A percentile compares a stretch with the other conserved stretches of the same genome.
Conservation (phyloP, 2,113 vertebrate species). For the Mustela nigripes region DNA sequence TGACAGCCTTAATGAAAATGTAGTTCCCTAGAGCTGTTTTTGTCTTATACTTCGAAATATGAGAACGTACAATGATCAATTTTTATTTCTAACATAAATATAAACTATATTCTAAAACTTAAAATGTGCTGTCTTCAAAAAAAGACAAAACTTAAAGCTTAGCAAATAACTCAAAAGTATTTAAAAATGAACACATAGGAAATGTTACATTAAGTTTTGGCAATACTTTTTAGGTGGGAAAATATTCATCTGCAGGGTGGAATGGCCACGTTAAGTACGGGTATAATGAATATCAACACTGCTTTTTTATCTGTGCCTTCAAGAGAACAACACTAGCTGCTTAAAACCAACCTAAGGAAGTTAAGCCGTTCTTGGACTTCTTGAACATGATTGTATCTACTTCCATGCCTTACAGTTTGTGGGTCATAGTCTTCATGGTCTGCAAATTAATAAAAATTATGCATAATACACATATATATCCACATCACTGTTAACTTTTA, state of each 20-base stretch:
- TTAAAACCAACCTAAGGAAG: slow-evolving; percentile 94
- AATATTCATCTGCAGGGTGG: background rate
- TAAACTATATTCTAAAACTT: background rate
- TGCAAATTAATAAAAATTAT: slow-evolving; percentile 80
- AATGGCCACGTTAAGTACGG: background rate
- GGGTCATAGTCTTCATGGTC: slow-evolving; percentile 98
- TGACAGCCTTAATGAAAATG: background rate
- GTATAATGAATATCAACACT: background rate
- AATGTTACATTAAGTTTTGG: background rate
- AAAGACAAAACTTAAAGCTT: background rate
- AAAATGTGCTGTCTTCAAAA: background rate
- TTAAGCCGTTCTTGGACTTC: slow-evolving; percentile 99
- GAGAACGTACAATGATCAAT: background rate
- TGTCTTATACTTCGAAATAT: background rate
- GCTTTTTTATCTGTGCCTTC: background rate
- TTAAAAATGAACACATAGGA: background rate
- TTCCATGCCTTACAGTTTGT: slow-evolving; percentile 96
- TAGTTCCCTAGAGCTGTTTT: background rate
- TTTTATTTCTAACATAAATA: background rate
- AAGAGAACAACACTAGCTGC: background rate
- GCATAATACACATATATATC: slow-evolving; percentile 59
- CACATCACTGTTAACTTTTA: background rate
- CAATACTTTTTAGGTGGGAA: background rate
- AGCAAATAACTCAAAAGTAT: background rate
- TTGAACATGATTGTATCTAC: slow-evolving; percentile 98